phyloP scores from a whole-genome alignment of 2,797 vertebrate genomes.

The Micrastur ruficollis region DNA sequence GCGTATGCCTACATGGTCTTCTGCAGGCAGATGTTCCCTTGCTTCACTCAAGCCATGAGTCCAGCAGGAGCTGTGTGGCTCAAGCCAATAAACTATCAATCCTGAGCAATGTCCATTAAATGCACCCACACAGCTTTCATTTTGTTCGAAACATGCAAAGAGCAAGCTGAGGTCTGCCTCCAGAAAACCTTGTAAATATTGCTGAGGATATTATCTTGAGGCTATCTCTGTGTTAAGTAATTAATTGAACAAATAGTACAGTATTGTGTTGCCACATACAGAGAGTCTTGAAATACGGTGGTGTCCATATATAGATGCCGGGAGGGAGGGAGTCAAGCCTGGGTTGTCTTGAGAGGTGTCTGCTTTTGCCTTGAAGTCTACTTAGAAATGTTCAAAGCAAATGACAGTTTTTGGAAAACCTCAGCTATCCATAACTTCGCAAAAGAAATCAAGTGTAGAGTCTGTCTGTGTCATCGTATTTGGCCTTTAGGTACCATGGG shows the following conservation, averaged over 20 bases:
- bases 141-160: neutral
- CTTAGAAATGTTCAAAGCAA: neutral
- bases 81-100: neutral
- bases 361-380: neutral
- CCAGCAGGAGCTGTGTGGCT: neutral
- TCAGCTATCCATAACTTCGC: neutral
- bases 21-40: neutral
- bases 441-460: neutral
- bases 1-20: neutral
- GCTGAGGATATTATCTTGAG: neutral
- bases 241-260: neutral
- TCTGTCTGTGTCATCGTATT: neutral
- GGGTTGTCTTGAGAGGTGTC: neutral
- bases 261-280: neutral
- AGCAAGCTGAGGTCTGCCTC: neutral
- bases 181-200: neutral
- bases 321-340: neutral
- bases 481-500: neutral
- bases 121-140: neutral
- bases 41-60: neutral
- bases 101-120: neutral
- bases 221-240: neutral
- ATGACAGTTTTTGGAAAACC: neutral
- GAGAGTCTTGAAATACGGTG: neutral
- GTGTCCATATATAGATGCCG: neutral